These are phyloP conservation scores for Cepaea nemoralis DNA, from an alignment of 1,140 invertebrate species.

Conservation along the genomic window DNA sequence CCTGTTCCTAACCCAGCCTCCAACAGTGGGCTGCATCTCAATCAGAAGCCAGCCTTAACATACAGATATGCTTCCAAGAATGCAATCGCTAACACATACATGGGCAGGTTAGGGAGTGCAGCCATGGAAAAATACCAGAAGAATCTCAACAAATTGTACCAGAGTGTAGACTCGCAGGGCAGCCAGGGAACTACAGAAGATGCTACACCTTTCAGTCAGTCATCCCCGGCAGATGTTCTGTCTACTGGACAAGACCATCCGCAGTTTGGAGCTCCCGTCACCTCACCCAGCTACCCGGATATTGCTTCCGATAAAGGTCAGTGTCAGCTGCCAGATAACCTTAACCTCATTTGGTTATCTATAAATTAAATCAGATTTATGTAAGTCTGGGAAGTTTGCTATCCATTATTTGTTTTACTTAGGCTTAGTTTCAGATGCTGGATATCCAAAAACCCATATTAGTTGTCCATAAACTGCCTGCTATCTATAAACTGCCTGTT, in stretches of 20 bases:
- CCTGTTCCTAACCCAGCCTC: not conserved
- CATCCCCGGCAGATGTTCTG: constrained; percentile 25
- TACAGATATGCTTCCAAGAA: constrained; percentile 71
- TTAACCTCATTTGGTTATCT: too few relatives aligned
- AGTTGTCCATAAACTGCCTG: too few relatives aligned
- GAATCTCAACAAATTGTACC: constrained; percentile 53
- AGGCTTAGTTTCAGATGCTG: too few relatives aligned
- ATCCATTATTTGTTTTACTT: too few relatives aligned
- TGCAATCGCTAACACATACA: constrained; percentile 71
- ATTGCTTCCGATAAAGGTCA: constrained; percentile 67
- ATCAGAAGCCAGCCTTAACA: constrained; percentile 49
- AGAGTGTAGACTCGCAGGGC: constrained; percentile 39
- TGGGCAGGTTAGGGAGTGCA: constrained; percentile 57
- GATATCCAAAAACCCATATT: too few relatives aligned
- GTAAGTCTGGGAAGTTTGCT: too few relatives aligned
- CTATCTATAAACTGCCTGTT: too few relatives aligned
- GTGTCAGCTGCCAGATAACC: too few relatives aligned
- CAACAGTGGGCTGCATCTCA: constrained; percentile 30
- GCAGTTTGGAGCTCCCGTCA: constrained; percentile 50
- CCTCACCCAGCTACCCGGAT: constrained; percentile 59
- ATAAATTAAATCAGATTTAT: too few relatives aligned
- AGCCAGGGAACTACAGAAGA: constrained; percentile 29
- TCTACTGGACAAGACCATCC: constrained; percentile 28
- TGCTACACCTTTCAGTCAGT: constrained; percentile 42
- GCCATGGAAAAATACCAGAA: constrained; percentile 65